Evolutionary conservation across 2,888 invertebrate genomes (phyloP).

Genomic region (Digitonthophagus gazella): DNA sequence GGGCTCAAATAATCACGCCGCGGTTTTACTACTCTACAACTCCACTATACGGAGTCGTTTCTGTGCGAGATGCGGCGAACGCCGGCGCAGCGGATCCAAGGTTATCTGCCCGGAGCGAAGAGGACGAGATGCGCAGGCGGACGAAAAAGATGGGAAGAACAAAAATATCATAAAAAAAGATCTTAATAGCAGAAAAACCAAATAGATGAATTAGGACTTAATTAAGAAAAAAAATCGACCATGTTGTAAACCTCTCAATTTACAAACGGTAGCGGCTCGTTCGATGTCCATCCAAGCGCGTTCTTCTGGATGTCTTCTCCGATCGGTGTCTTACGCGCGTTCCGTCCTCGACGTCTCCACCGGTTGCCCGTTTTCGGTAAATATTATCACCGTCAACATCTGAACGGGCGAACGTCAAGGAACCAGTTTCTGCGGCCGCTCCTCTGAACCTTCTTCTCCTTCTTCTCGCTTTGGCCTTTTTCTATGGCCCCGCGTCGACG

Average conservation of each 20-base stretch:
- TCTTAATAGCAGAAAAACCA: background rate
- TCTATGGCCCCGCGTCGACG: background rate
- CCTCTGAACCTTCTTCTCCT: background rate
- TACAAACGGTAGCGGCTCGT: background rate
- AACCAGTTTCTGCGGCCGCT: background rate
- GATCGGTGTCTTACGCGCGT: background rate
- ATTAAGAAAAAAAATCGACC: background rate
- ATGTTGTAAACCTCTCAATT: background rate
- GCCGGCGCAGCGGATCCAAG: background rate
- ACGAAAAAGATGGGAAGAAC: background rate
- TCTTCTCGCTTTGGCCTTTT: background rate
- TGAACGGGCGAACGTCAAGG: background rate
- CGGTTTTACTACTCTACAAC: conserved; percentile 4
- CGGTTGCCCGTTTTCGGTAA: background rate
- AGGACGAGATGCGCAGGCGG: background rate
- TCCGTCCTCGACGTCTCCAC: background rate
- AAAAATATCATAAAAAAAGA: too few species aligned
- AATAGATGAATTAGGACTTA: background rate
- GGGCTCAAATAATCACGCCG: conserved; percentile 15
- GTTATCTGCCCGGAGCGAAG: conserved; percentile 2
- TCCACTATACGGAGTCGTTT: conserved; percentile 5
- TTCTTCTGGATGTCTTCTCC: background rate
- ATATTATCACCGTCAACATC: background rate
- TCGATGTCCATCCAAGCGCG: background rate
- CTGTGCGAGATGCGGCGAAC: too few species aligned